Percentiles rank a stretch among this genome's conserved stretches.
Evolutionary conservation across 2,888 invertebrate genomes (phyloP).

Genomic region (Ophraella communa): DNA sequence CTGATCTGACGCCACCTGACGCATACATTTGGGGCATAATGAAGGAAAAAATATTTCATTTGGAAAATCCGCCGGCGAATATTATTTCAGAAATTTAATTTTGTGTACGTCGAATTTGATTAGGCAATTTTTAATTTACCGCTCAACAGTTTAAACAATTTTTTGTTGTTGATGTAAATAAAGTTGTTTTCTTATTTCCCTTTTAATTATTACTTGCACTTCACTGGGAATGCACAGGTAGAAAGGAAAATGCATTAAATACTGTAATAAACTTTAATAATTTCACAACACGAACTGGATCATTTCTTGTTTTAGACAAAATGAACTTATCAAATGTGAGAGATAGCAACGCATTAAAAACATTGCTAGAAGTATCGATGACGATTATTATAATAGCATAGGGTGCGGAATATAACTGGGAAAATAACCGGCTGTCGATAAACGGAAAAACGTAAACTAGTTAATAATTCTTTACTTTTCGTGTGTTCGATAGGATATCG

Average conservation of each 20-base stretch:
- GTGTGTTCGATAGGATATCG: slow-evolving; percentile 27
- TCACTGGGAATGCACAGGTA: slow-evolving; percentile 7
- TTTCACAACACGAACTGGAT: slow-evolving; percentile 39
- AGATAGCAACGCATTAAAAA: slow-evolving; percentile 47
- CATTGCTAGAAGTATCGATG: slow-evolving; percentile 46
- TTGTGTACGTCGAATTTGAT: no score
- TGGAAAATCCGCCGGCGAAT: no score
- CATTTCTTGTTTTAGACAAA: slow-evolving; percentile 23
- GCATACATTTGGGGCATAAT: no score
- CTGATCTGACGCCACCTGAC: no score
- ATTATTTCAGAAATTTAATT: no score
- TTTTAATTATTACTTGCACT: background rate
- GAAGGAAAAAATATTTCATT: no score
- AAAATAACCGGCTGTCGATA: slow-evolving; percentile 45
- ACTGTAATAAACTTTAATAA: slow-evolving; percentile 47
- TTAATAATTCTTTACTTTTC: slow-evolving; percentile 42
- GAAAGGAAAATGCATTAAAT: slow-evolving; percentile 42
- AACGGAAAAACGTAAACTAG: slow-evolving; percentile 43
- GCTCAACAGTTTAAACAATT: no score
- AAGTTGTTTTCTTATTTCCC: no score
- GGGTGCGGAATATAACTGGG: slow-evolving; percentile 43
- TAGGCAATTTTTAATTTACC: no score
- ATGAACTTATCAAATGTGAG: slow-evolving; percentile 42
- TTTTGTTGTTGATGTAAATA: no score
- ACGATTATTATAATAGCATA: slow-evolving; percentile 49